Base-by-base conservation (phyloP, 2,888 invertebrate genomes). In the Melanchra persicariae region DNA sequence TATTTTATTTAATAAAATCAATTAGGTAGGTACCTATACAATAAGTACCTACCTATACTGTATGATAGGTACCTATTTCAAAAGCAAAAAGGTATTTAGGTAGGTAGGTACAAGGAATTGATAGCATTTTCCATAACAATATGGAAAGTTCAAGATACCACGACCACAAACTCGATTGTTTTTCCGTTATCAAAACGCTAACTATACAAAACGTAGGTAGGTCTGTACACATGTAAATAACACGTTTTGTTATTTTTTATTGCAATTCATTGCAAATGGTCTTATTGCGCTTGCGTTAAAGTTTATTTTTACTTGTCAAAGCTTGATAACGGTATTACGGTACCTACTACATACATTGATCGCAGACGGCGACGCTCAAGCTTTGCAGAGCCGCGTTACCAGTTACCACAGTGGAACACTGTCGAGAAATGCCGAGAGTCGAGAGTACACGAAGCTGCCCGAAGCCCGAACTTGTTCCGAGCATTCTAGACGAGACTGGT, bases 401-500 rank as follows among this genome's bases (percentile, higher is more conserved):
- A 37, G 57, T 57, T 57, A 57, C 57, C 57, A n/a, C 24, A 30
- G 45, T 70, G 40, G 34, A 70, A 59, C 62, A 63, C 47, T 30
- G 65, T 77, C 59, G 72, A 82, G 57, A 58, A 51, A 47, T 52
- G 62, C 72, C 60, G 73, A 80, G 55, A 60, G 45, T 74, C 60
- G 73, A 80, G 55, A 60, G 45, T 30, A 26, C 45, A 51, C 81
- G 81, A 85, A 61, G 64, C 54, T 49, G 17, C 60, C 34, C 72
- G 83, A 82, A 75, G 17, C 60, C 34, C 72, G 83, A 82, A 75
- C 73, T 43, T 17, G 78, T 83, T 58, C 74, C 65, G 83, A 85
- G 47, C 74, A 30, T 77, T 82, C 74, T 75, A 74, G 77, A 72
- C 55, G 17, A 51, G 19, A 40, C 60, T 52, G 43, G 37, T 45